Base-by-base conservation (phyloP, 2,888 invertebrate species). In the Cataglyphis altisquamis region DNA sequence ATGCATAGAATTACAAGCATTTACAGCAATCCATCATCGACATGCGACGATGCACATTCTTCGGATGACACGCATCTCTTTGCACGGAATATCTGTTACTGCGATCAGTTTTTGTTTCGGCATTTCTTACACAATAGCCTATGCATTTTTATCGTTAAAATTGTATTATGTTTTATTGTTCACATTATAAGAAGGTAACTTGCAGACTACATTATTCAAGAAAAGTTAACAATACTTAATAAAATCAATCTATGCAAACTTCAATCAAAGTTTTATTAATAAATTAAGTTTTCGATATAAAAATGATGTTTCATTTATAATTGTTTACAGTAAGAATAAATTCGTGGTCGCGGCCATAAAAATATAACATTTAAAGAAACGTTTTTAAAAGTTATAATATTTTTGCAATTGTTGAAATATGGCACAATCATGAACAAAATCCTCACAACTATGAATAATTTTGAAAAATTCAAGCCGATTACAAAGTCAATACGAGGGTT, bases 41-140 rank as follows among this genome's bases (percentile, higher is more conserved):
- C 9, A n/a, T 15, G 8, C 15, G 21, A 41, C 8, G 41, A 39
- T 55, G n/a, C 67, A 32, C 29, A 55, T 77, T 77, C 25, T 12
- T 64, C 0, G 25, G 18, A 66, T 52, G 8, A 75, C 52, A 18
- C 25, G 18, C 39, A 66, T 67, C n/a, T 36, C 32, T 2, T 25
- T 32, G 8, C 39, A n/a, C 25, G 48, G 18, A 48, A 48, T 48
- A 48, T 75, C 21, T 75, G 39, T 48, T 64, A 32, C n/a, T 36
- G 12, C 8, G 60, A 9, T 15, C n/a, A 45, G 62, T 45, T 75
- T 63, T 74, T 63, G 5, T 52, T 67, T 15, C 66, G 3, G 3
- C 12, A 25, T 66, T 36, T 66, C n/a, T 77, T 41, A 15, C n/a
- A 15, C 15, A 18, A 60, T 55, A 39, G 18, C 3, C 25, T 1